Evolutionary conservation across 2,888 invertebrate species (phyloP).

Genomic region (Hirtodrosophila trivittata): DNA sequence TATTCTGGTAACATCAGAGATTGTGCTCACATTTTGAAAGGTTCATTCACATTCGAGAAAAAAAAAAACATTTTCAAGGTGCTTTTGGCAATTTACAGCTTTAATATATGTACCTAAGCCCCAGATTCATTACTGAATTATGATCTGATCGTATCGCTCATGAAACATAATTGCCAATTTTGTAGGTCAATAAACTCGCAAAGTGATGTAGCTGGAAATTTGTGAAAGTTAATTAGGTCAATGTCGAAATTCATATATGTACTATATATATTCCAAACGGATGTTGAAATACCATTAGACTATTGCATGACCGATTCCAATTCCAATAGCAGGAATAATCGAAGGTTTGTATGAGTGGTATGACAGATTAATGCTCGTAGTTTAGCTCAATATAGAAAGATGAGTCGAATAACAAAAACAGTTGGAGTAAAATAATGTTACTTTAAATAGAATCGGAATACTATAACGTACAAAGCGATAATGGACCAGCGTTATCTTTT

Average conservation of each 20-base stretch:
- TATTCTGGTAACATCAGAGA: background rate
- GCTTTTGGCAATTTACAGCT: conserved; percentile 11
- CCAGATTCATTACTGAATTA: conserved; percentile 3
- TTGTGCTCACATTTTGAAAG: background rate
- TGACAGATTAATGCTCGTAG: background rate
- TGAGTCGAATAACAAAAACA: conserved; percentile 8
- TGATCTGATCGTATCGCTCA: background rate
- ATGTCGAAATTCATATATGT: conserved; percentile 40
- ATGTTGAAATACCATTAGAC: conserved; percentile 46
- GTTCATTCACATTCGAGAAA: conserved; percentile 28
- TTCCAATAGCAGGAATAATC: background rate
- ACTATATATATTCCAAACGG: conserved; percentile 27
- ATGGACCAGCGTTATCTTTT: conserved; percentile 34
- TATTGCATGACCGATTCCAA: conserved; percentile 19
- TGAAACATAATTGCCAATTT: conserved; percentile 10
- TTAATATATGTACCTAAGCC: background rate
- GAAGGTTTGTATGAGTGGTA: background rate
- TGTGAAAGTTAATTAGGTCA: conserved; percentile 63
- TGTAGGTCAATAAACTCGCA: conserved; percentile 58
- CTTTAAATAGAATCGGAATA: conserved; percentile 41
- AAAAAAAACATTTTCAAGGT: conserved; percentile 22
- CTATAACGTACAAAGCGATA: conserved; percentile 26
- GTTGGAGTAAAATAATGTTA: conserved; percentile 28
- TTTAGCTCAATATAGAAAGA: too few species aligned
- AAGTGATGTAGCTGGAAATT: conserved; percentile 28